Evolutionary conservation across 2,888 invertebrate species (phyloP).

Genomic region (Pimpla rufipes): DNA sequence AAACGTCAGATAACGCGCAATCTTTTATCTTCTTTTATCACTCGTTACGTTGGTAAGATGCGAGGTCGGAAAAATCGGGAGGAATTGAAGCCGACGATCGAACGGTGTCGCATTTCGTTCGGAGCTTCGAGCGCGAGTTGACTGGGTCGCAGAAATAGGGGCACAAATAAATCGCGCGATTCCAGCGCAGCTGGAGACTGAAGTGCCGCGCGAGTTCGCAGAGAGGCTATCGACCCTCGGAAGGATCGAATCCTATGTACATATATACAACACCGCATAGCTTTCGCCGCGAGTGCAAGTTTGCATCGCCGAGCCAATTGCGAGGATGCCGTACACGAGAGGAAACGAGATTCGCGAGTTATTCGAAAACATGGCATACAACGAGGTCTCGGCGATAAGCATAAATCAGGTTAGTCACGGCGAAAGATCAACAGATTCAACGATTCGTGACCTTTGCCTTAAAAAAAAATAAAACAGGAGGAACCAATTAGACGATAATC

Average conservation of each 20-base stretch:
- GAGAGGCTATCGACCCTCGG: slow-evolving; percentile 19
- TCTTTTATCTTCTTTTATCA: background rate
- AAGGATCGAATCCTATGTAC: background rate
- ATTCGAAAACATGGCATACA: slow-evolving; percentile 65
- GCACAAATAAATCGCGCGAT: no score
- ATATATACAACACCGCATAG: background rate
- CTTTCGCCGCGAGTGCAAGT: background rate
- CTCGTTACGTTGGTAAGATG: background rate
- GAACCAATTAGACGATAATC: background rate
- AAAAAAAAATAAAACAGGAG: slow-evolving; percentile 28
- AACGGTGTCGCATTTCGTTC: no score
- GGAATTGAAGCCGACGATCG: no score
- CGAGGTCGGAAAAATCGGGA: no score
- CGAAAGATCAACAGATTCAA: background rate
- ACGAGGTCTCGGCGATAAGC: slow-evolving; percentile 59
- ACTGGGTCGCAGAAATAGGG: no score
- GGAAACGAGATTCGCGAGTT: slow-evolving; percentile 63
- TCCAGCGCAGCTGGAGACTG: background rate
- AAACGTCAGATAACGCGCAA: no score
- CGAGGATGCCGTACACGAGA: slow-evolving; percentile 60
- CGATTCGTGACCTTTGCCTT: background rate
- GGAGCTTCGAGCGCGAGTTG: no score
- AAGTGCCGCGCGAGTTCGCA: slow-evolving; percentile 1
- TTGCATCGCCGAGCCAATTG: slow-evolving; percentile 11
- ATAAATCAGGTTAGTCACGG: slow-evolving; percentile 47